Conservation (phyloP, 2,888 invertebrate genomes). For the Tipula vernalis region DNA sequence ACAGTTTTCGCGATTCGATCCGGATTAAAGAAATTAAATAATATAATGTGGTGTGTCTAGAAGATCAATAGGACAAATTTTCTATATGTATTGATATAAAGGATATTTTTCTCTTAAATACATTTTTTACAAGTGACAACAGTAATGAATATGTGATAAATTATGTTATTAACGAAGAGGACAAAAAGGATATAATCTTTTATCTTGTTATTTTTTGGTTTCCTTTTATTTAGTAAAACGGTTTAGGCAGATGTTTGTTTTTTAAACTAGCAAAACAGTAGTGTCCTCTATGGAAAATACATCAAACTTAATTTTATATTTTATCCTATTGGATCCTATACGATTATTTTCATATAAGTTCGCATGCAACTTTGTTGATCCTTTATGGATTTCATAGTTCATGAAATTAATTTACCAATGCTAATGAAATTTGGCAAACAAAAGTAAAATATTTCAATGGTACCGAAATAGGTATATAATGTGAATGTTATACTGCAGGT, state of each 20-base stretch:
- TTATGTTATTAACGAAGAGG: neutral
- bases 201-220: neutral
- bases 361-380: neutral
- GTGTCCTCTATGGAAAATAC: neutral
- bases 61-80: neutral
- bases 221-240: neutral
- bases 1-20: slow-evolving; percentile 14
- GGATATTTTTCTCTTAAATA: neutral
- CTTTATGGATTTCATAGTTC: neutral
- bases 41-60: neutral
- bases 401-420: neutral
- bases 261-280: neutral
- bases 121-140: neutral
- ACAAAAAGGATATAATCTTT: neutral
- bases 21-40: slow-evolving; percentile 11
- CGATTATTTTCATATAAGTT: neutral
- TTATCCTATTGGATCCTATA: neutral
- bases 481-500: neutral
- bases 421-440: neutral
- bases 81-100: neutral
- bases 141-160: neutral
- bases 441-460: neutral
- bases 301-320: neutral
- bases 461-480: neutral
- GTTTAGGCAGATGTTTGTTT: neutral